Evolutionary conservation across 2,797 vertebrate species (phyloP).

Genomic region (Macroramphosus scolopax): DNA sequence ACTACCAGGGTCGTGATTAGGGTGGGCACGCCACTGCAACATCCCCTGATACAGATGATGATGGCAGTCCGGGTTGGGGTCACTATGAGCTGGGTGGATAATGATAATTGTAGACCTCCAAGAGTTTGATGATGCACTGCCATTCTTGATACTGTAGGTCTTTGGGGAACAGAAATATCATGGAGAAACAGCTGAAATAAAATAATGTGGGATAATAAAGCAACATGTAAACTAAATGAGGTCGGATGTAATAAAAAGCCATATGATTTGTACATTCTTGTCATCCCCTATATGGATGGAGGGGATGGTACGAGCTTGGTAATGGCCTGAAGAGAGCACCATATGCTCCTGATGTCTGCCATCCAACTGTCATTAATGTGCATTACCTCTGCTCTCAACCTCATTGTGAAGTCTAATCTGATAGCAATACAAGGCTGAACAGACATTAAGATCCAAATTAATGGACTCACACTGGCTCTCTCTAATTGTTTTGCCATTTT

Average conservation of each 20-base stretch:
- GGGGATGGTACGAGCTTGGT: constrained; percentile 27
- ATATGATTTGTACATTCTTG: constrained; percentile 5
- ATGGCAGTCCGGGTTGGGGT: constrained; percentile 33
- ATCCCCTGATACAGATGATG: constrained; percentile 29
- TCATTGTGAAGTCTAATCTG: constrained; percentile 47
- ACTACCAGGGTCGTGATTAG: constrained; percentile 36
- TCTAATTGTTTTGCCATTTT: constrained; percentile 58
- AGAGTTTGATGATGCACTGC: constrained; percentile 22
- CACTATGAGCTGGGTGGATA: constrained; percentile 30
- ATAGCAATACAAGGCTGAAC: constrained; percentile 30
- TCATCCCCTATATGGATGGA: constrained; percentile 20
- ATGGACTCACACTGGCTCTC: constrained; percentile 30
- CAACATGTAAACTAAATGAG: not conserved
- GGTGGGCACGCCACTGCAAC: constrained; percentile 32
- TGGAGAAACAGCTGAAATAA: too few relatives aligned
- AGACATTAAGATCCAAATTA: constrained; percentile 46
- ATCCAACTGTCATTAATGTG: constrained; percentile 60
- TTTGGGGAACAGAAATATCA: constrained; percentile 17
- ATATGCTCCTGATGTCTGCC: constrained; percentile 52
- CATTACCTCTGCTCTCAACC: constrained; percentile 50
- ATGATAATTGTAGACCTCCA: constrained; percentile 32
- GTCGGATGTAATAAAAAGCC: constrained; percentile 10
- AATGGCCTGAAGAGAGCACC: constrained; percentile 51
- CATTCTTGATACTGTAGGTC: constrained; percentile 9
- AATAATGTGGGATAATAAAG: too few relatives aligned